These are phyloP conservation scores for Gryon sp. DNA, from an alignment of 1,140 invertebrate species.

Conservation along the genomic window DNA sequence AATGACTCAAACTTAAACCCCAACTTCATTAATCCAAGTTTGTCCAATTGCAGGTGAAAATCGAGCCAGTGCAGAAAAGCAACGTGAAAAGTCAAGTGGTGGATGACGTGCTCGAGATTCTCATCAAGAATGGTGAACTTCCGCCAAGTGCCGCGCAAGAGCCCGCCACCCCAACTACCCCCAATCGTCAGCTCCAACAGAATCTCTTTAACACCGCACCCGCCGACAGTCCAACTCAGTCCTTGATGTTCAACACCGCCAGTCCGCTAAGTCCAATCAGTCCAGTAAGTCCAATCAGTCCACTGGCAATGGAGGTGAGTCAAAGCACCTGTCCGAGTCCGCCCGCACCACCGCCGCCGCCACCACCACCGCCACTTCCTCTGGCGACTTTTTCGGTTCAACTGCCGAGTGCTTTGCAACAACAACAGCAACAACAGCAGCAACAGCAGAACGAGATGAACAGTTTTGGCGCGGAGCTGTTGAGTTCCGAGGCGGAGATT, in stretches of 20 bases:
- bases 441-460: conserved; percentile 70
- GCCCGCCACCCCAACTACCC: conserved; percentile 85
- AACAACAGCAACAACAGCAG: conserved; percentile 53
- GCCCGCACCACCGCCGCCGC: conserved; percentile 68
- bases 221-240: conserved; percentile 72
- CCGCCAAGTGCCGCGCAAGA: conserved; percentile 92
- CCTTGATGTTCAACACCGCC: conserved; percentile 70
- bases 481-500: conserved; percentile 69
- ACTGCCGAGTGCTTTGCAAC: conserved; percentile 74
- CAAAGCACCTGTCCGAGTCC: conserved; percentile 68
- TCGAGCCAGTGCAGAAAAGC: conserved; percentile 79
- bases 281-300: conserved; percentile 73
- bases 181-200: conserved; percentile 75
- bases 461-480: conserved; percentile 66
- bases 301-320: conserved; percentile 77
- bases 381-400: conserved; percentile 78
- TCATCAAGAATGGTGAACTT: conserved; percentile 95
- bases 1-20: too few relatives aligned
- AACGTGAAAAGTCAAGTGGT: conserved; percentile 91
- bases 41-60: conserved; percentile 77
- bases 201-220: conserved; percentile 75
- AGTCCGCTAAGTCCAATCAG: conserved; percentile 25
- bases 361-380: conserved; percentile 76
- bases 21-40: too few relatives aligned
- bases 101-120: conserved; percentile 96